phyloP scores from a whole-genome alignment of 2,888 invertebrate genomes.

The Anagyrus pseudococci region DNA sequence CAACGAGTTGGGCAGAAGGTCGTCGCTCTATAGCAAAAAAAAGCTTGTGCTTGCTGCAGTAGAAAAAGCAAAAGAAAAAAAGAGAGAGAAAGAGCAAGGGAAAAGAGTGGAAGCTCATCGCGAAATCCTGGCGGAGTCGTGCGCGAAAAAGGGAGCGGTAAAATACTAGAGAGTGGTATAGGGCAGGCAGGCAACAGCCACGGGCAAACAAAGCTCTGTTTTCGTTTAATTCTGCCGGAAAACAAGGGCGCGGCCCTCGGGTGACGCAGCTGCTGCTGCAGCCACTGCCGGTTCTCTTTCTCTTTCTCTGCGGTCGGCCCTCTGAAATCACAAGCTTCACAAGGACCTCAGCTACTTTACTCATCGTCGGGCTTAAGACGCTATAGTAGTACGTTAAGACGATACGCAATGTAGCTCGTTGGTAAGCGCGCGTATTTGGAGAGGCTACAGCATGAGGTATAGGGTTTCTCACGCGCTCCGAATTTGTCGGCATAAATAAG shows the following conservation, averaged over 20 bases:
- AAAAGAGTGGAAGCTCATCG: neutral
- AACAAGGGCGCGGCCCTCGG: conserved; percentile 7
- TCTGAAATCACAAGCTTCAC: conserved; percentile 19
- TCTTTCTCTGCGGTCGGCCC: neutral
- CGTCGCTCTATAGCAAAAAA: neutral
- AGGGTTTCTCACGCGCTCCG: conserved; percentile 1
- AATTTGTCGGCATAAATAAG: neutral
- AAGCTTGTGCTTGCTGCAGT: neutral
- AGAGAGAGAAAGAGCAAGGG: neutral
- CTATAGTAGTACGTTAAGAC: no score
- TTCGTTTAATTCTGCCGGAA: conserved; percentile 21
- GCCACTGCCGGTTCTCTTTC: neutral
- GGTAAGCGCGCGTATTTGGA: no score
- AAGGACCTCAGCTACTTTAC: no score
- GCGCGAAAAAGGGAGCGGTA: neutral
- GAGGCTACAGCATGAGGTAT: neutral
- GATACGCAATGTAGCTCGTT: no score
- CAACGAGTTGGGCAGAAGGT: neutral
- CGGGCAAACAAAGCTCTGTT: conserved; percentile 19
- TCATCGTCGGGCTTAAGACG: neutral
- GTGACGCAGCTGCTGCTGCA: neutral
- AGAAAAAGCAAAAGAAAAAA: neutral
- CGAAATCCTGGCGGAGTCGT: neutral
- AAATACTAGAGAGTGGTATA: no score
- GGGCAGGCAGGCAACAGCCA: neutral